phyloP scores from a whole-genome alignment of 2,888 invertebrate genomes.

The Sepiola atlantica region DNA sequence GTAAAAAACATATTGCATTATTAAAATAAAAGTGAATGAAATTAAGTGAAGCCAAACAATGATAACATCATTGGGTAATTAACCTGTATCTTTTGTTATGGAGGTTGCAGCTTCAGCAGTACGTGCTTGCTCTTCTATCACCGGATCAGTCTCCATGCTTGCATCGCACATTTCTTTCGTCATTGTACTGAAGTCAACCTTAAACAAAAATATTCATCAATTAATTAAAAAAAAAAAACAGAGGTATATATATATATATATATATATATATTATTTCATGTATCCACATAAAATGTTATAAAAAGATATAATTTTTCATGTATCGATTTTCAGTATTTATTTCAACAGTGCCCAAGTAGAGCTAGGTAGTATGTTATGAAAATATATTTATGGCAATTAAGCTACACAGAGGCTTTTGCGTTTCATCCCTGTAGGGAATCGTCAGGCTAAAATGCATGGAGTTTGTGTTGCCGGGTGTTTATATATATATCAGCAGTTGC shows the following conservation, averaged over 20 bases:
- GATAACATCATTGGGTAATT: background rate
- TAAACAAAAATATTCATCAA: conserved; percentile 35
- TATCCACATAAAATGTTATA: too few relatives aligned
- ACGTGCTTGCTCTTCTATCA: conserved; percentile 56
- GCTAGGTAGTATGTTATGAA: too few relatives aligned
- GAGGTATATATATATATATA: background rate
- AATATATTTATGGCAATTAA: too few relatives aligned
- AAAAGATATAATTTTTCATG: too few relatives aligned
- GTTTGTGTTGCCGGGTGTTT: too few relatives aligned
- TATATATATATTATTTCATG: too few relatives aligned
- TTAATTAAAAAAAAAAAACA: background rate
- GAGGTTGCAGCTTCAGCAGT: conserved; percentile 66
- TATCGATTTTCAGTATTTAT: too few relatives aligned
- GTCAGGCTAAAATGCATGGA: too few relatives aligned
- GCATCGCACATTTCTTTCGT: conserved; percentile 63
- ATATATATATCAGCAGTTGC: background rate
- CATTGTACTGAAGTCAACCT: conserved; percentile 69
- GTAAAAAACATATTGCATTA: background rate
- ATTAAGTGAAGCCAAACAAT: background rate
- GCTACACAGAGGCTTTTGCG: too few relatives aligned
- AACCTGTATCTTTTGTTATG: conserved; percentile 68
- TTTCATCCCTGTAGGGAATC: too few relatives aligned
- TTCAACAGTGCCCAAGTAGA: too few relatives aligned
- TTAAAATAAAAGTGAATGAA: background rate
- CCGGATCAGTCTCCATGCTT: conserved; percentile 60